A percentile compares a stretch with the other conserved stretches of the same genome.
These are phyloP conservation scores for Meiosimyza decipiens DNA, from an alignment of 2,888 invertebrate species.

Conservation along the genomic window DNA sequence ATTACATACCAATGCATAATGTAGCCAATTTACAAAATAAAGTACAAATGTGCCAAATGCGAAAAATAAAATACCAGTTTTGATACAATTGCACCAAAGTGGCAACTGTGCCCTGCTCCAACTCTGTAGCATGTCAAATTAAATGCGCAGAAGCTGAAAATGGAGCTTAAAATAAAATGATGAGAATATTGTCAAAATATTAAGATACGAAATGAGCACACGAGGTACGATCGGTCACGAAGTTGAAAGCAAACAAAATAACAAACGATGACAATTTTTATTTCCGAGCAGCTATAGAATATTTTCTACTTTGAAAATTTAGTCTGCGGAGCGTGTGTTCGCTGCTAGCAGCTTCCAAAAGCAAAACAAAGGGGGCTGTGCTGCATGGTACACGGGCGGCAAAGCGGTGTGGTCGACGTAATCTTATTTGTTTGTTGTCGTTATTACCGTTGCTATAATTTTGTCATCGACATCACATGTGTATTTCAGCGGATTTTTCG, in stretches of 20 bases:
- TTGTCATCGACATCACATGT: neutral
- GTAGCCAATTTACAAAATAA: too few species aligned
- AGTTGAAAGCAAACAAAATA: neutral
- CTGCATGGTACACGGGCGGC: slow-evolving; percentile 29
- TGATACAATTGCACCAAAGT: too few species aligned
- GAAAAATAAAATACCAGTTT: too few species aligned
- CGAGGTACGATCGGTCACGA: neutral
- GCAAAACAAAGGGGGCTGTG: slow-evolving; percentile 32
- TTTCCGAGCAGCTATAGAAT: slow-evolving; percentile 27
- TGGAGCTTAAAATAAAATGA: too few species aligned
- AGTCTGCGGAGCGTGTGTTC: slow-evolving; percentile 37
- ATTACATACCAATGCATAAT: too few species aligned
- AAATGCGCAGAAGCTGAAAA: too few species aligned
- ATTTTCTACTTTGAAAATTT: slow-evolving; percentile 31
- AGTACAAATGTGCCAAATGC: too few species aligned
- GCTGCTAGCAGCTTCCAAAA: slow-evolving; percentile 38
- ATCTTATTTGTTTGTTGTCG: slow-evolving; percentile 22
- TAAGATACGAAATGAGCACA: neutral
- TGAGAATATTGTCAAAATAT: too few species aligned
- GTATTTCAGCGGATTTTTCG: too few species aligned
- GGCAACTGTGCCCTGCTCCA: too few species aligned
- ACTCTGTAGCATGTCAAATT: too few species aligned
- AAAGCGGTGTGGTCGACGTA: slow-evolving; percentile 43
- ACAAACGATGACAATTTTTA: slow-evolving; percentile 5
- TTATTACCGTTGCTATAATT: slow-evolving; percentile 16